Conservation (phyloP, 2,888 invertebrate species). For the Dicranocentrus wangi region DNA sequence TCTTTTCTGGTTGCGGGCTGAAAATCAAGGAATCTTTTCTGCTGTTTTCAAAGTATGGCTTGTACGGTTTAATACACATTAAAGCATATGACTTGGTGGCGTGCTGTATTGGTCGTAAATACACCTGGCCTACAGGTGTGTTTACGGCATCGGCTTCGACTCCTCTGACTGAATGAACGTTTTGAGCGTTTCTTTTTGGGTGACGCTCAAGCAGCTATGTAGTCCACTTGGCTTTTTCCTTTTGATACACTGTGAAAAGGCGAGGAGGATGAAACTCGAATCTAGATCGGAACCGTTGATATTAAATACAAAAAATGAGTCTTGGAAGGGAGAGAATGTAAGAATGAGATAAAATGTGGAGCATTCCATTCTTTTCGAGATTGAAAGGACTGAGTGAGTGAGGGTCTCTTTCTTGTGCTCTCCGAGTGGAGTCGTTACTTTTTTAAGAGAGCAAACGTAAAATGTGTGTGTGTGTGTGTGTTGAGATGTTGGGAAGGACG, state of each 20-base stretch:
- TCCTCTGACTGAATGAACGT: background rate
- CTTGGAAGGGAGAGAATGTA: conserved; percentile 24
- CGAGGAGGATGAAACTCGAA: conserved; percentile 15
- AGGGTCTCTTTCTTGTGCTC: conserved; percentile 8
- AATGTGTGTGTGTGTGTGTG: background rate
- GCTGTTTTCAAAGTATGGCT: background rate
- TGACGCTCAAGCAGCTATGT: too few relatives aligned
- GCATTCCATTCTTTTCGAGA: conserved; percentile 24
- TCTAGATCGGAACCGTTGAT: conserved; percentile 31
- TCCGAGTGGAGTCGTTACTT: conserved; percentile 14
- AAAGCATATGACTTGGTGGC: conserved; percentile 30
- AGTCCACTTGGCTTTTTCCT: conserved; percentile 25
- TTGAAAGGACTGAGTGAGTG: background rate
- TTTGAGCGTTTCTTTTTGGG: conserved; percentile 13
- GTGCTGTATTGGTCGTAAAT: conserved; percentile 11
- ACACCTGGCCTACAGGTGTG: conserved; percentile 62
- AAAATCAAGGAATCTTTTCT: background rate
- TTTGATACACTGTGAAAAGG: background rate
- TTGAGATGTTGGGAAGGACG: background rate
- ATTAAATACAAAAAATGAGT: background rate
- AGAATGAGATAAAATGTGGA: conserved; percentile 34
- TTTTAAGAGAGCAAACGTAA: too few relatives aligned
- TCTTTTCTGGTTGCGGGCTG: background rate
- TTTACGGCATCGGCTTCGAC: background rate
- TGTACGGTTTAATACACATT: conserved; percentile 3